phyloP scores from a whole-genome alignment of 2,113 vertebrate genomes.

The Calidris pygmaea region DNA sequence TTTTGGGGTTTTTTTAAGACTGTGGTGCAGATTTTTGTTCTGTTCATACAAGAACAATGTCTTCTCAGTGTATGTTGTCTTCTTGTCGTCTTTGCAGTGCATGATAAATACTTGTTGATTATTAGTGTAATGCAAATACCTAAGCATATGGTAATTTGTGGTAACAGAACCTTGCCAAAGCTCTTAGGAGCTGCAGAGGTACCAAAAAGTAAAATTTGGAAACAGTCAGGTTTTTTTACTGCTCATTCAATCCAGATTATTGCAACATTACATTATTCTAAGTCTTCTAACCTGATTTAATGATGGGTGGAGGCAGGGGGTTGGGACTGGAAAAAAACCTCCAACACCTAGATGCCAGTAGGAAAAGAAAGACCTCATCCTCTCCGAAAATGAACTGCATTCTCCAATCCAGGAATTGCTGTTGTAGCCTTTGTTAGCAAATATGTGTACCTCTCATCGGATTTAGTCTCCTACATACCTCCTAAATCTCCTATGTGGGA shows the following conservation, averaged over 20 bases:
- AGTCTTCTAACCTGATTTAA: neutral
- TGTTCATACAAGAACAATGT: neutral
- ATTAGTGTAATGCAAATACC: neutral
- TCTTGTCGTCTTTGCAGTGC: neutral
- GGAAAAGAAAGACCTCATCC: neutral
- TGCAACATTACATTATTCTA: neutral
- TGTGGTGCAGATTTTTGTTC: neutral
- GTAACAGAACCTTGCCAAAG: neutral
- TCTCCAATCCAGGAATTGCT: neutral
- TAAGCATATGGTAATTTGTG: neutral
- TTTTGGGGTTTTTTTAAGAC: neutral
- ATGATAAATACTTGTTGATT: neutral
- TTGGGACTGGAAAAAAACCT: neutral
- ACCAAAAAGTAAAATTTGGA: neutral
- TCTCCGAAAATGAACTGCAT: neutral
- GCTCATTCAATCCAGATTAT: neutral
- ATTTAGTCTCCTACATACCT: neutral
- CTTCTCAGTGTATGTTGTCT: neutral
- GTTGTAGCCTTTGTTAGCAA: neutral
- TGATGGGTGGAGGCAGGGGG: too few relatives aligned
- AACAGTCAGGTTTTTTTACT: neutral
- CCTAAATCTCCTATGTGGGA: too few relatives aligned
- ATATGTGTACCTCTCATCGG: neutral
- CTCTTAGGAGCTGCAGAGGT: neutral
- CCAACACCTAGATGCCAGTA: neutral